phyloP scores from a whole-genome alignment of 2,888 invertebrate species.

The Eledona agricola region DNA sequence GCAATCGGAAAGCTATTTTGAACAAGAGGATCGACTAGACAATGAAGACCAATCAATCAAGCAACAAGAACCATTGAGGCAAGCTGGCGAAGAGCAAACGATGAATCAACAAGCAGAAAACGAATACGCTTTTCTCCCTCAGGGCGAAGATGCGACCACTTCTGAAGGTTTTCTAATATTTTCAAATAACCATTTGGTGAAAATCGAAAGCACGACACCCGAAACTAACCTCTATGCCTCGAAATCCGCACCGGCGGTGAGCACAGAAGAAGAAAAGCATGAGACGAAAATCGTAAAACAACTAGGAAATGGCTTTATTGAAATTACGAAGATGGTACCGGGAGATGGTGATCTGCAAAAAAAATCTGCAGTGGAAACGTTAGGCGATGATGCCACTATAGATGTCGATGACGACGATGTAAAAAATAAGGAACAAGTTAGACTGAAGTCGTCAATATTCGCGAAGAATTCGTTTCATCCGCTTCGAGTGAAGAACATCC shows the following conservation, averaged over 20 bases:
- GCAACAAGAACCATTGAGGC: too few species aligned
- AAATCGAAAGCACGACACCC: too few species aligned
- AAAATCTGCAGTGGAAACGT: neutral
- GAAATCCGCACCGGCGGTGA: neutral
- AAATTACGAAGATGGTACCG: constrained; percentile 10
- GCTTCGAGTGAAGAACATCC: constrained; percentile 7
- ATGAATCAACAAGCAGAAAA: too few species aligned
- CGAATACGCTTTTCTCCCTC: too few species aligned
- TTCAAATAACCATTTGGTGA: too few species aligned
- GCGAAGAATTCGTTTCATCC: constrained; percentile 18
- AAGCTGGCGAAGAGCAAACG: too few species aligned
- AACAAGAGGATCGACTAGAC: too few species aligned
- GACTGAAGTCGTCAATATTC: constrained; percentile 7
- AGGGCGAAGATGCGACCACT: too few species aligned
- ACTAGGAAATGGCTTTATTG: constrained; percentile 25
- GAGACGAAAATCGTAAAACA: constrained; percentile 5
- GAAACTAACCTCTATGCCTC: neutral
- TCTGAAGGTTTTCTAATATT: too few species aligned
- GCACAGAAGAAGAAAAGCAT: neutral
- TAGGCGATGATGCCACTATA: neutral
- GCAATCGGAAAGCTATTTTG: too few species aligned
- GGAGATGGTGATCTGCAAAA: too few species aligned
- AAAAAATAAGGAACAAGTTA: constrained; percentile 6
- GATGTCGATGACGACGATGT: neutral
- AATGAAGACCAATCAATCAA: too few species aligned